Percentiles rank a stretch among this genome's conserved stretches.
Evolutionary conservation across 2,888 invertebrate species (phyloP).

Genomic region (Thalpophila matura): DNA sequence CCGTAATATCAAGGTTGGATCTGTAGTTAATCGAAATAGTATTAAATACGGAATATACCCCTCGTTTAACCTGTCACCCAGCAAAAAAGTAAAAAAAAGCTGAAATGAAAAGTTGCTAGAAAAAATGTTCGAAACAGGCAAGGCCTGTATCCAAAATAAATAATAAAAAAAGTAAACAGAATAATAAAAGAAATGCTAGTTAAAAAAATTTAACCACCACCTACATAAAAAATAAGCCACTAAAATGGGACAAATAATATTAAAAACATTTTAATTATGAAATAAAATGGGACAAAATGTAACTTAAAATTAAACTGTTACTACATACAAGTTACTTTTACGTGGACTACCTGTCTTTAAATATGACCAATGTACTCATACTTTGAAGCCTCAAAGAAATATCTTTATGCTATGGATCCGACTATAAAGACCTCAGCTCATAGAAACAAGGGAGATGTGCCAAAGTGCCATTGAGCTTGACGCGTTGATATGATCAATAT

Average conservation of each 20-base stretch:
- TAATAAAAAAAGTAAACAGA: not conserved
- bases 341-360: not conserved
- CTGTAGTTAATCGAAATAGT: too few relatives aligned
- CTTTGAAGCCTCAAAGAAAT: not conserved
- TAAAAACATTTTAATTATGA: constrained; percentile 37
- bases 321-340: constrained; percentile 70
- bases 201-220: constrained; percentile 54
- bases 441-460: too few relatives aligned
- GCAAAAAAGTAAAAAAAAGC: too few relatives aligned
- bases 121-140: not conserved
- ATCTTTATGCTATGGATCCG: too few relatives aligned
- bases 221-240: constrained; percentile 54
- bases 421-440: too few relatives aligned
- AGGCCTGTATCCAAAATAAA: not conserved
- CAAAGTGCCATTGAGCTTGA: too few relatives aligned
- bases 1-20: too few relatives aligned
- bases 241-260: constrained; percentile 42
- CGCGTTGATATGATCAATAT: too few relatives aligned
- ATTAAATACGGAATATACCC: too few relatives aligned
- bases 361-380: constrained; percentile 54
- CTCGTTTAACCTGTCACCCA: too few relatives aligned
- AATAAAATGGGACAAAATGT: constrained; percentile 51
- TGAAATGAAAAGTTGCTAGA: constrained; percentile 5
- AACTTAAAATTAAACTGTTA: constrained; percentile 58
- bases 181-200: constrained; percentile 17